Evolutionary conservation across 2,888 invertebrate species (phyloP).

Genomic region (Hemaris fuciformis): DNA sequence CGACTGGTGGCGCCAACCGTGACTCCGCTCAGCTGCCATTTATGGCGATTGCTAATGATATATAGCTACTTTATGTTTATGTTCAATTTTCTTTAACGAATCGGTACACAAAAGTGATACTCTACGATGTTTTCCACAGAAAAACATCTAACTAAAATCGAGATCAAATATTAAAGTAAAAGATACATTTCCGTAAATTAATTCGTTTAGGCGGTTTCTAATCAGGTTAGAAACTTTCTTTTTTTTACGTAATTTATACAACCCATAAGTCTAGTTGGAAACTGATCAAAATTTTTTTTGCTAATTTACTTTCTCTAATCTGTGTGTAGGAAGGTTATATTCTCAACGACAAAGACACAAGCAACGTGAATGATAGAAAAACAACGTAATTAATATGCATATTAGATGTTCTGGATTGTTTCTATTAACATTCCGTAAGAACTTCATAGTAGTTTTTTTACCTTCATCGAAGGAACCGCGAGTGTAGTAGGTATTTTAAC

Average conservation of each 20-base stretch:
- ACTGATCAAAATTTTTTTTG: not conserved
- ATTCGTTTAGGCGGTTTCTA: not conserved
- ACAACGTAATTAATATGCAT: constrained; percentile 5
- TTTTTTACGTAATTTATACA: not conserved
- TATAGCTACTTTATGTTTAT: constrained; percentile 29
- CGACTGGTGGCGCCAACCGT: constrained; percentile 58
- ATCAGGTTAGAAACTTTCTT: constrained; percentile 4
- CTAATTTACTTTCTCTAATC: not conserved
- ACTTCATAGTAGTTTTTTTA: not conserved
- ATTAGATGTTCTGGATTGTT: constrained; percentile 5
- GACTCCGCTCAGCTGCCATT: constrained; percentile 39
- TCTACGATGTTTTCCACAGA: not conserved
- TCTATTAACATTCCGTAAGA: not conserved
- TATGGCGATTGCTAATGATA: constrained; percentile 45
- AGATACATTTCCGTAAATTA: not conserved
- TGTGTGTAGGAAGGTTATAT: not conserved
- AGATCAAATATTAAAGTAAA: not conserved
- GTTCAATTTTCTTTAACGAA: not conserved
- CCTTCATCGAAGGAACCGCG: not conserved
- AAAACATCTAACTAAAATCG: not conserved
- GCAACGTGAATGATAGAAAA: not conserved
- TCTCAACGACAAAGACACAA: not conserved
- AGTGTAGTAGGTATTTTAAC: not conserved
- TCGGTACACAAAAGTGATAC: not conserved
- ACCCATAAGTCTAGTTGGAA: constrained; percentile 4